Evolutionary conservation across 1,140 invertebrate genomes (phyloP).

Genomic region (Neotoxoptera formosana): DNA sequence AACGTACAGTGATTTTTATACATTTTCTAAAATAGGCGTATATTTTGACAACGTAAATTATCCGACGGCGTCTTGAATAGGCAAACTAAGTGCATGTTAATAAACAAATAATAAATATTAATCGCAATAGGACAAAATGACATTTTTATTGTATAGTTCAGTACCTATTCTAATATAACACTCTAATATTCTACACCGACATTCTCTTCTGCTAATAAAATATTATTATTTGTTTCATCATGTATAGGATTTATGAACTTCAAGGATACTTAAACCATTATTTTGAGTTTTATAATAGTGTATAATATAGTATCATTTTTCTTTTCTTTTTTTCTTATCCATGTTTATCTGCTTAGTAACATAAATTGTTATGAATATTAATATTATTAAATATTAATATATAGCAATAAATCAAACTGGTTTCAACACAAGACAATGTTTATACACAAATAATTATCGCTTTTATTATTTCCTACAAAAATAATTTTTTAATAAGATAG

Average conservation of each 20-base stretch:
- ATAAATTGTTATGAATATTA: neutral
- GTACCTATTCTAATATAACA: neutral
- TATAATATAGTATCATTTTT: neutral
- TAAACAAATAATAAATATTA: neutral
- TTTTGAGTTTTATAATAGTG: neutral
- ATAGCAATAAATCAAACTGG: neutral
- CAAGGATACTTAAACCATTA: neutral
- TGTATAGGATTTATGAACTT: neutral
- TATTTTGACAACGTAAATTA: neutral
- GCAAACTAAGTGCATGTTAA: conserved; percentile 18
- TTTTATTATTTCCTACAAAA: neutral
- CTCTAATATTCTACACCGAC: neutral
- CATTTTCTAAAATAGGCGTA: neutral
- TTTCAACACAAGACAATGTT: neutral
- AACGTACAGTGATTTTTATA: neutral
- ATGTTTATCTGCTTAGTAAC: neutral
- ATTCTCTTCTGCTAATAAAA: neutral
- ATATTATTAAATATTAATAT: neutral
- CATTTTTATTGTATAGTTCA: neutral
- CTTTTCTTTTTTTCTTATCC: conserved; percentile 7
- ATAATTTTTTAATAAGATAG: neutral
- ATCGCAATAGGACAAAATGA: neutral
- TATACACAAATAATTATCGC: neutral
- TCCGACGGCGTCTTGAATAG: conserved; percentile 29
- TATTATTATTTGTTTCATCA: neutral